Evolutionary conservation across 1,140 invertebrate genomes (phyloP), one percentile per base, ranked within the genome.

Genomic region (Drosophila sucinea): DNA sequence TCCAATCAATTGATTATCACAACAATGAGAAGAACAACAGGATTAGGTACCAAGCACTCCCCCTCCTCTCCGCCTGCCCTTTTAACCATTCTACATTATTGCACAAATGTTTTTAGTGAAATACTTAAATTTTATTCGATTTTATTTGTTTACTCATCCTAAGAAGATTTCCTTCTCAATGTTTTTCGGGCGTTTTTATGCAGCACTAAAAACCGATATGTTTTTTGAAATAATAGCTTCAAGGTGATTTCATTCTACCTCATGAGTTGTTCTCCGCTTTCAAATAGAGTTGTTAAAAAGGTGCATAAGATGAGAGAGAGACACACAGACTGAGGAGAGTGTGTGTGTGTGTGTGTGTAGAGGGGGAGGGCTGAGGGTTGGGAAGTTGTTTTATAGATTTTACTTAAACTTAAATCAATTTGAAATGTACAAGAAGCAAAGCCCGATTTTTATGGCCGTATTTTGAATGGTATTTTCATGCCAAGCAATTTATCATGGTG

Each of bases 351-450:
- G 35, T 38, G 11, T 38, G 35, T 10, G 17, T 23, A 6, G 25
- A 25, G 44, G 23, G 2, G 10, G 23, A 10, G 35, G 11, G 8
- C 10, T 38, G 30, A 1, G 4, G 23, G 6, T 3, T 7, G 44
- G 17, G 70, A 70, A 44, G 68, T 71, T 73, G 75, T 85, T 86
- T 84, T 83, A 86, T 86, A 70, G 82, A 87, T 86, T 71, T 75
- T 86, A 70, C 78, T 67, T 73, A 67, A 82, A 86, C 83, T 87
- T 87, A 82, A 86, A 87, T 86, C 83, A 86, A 86, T 86, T 86
- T 77, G 60, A 85, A 80, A 85, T 71, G 67, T 71, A 47, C 58
- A 47, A 47, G 77, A 57, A 81, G 67, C 63, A 74, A 73, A 76
- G 67, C 44, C 17, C 66, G 70, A 73, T 60, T 86, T 85, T 86